Percentiles rank a stretch among this genome's conserved stretches.
phyloP scores from a whole-genome alignment of 2,888 invertebrate genomes.

The Lypha dubia region DNA sequence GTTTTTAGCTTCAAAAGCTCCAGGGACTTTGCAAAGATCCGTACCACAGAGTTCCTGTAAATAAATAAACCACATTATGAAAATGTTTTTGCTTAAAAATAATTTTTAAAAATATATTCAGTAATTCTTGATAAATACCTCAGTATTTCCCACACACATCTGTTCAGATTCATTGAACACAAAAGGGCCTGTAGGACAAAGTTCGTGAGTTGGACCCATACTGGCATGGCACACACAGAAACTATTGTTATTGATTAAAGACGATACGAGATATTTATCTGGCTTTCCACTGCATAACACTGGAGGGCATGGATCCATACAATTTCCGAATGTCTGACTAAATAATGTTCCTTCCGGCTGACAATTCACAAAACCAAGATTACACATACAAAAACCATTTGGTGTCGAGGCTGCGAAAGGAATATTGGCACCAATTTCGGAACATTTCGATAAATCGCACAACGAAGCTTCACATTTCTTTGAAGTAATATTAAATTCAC shows the following conservation, averaged over 20 bases:
- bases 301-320: constrained; percentile 15
- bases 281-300: constrained; percentile 41
- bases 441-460: constrained; percentile 75
- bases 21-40: constrained; percentile 9
- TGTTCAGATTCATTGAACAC: constrained; percentile 60
- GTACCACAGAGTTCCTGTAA: constrained; percentile 65
- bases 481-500: constrained; percentile 48
- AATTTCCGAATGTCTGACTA: constrained; percentile 4
- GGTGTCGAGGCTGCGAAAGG: constrained; percentile 72
- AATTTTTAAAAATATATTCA: no score
- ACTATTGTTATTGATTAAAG: constrained; percentile 60
- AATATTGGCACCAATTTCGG: neutral
- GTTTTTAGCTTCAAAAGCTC: constrained; percentile 11
- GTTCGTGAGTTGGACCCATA: constrained; percentile 53
- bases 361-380: constrained; percentile 71
- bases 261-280: constrained; percentile 51
- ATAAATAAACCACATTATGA: neutral
- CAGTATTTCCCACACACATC: constrained; percentile 69
- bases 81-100: no score
- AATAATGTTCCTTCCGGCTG: constrained; percentile 57
- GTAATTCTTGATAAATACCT: constrained; percentile 69
- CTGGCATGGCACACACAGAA: constrained; percentile 76
- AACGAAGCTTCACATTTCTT: constrained; percentile 51
- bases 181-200: constrained; percentile 68
- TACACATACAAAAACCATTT: constrained; percentile 76